Conservation (phyloP, 2,113 vertebrate species). For the Gymnarchus niloticus region DNA sequence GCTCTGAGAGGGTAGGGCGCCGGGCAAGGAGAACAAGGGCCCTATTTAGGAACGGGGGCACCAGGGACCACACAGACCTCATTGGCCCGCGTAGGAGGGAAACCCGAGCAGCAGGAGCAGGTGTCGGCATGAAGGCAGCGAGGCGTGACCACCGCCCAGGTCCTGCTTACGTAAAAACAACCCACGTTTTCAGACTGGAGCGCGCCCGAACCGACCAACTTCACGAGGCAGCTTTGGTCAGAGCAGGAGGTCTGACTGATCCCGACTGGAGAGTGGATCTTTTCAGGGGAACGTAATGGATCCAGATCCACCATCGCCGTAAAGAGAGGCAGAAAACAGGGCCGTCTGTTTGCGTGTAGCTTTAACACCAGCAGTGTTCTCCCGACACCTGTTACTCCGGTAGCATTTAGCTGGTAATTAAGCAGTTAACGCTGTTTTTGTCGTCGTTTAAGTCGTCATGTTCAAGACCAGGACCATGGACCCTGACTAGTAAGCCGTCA, state of each 20-base stretch:
- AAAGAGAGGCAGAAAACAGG: not conserved
- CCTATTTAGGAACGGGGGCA: constrained; percentile 20
- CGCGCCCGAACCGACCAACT: not conserved
- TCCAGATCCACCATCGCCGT: no score
- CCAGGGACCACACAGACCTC: not conserved
- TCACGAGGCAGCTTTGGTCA: not conserved
- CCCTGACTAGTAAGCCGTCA: not conserved
- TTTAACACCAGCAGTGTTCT: not conserved
- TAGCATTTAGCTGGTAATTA: not conserved
- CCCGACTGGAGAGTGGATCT: not conserved
- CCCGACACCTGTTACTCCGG: not conserved
- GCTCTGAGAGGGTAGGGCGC: constrained; percentile 19
- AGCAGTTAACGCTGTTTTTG: not conserved
- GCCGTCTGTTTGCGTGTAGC: not conserved
- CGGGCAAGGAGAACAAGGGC: constrained; percentile 28
- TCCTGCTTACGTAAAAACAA: not conserved
- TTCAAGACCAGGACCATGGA: not conserved
- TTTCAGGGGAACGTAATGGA: not conserved
- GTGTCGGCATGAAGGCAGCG: constrained; percentile 21
- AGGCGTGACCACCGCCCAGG: not conserved
- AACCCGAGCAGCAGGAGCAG: constrained; percentile 30
- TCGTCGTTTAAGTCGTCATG: not conserved
- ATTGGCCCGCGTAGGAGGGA: constrained; percentile 26
- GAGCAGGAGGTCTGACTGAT: not conserved
- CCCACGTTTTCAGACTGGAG: not conserved